Percentiles rank a stretch among this genome's conserved stretches.
These are phyloP conservation scores for Cylindroiulus punctatus DNA, from an alignment of 2,888 invertebrate species.

Conservation along the genomic window DNA sequence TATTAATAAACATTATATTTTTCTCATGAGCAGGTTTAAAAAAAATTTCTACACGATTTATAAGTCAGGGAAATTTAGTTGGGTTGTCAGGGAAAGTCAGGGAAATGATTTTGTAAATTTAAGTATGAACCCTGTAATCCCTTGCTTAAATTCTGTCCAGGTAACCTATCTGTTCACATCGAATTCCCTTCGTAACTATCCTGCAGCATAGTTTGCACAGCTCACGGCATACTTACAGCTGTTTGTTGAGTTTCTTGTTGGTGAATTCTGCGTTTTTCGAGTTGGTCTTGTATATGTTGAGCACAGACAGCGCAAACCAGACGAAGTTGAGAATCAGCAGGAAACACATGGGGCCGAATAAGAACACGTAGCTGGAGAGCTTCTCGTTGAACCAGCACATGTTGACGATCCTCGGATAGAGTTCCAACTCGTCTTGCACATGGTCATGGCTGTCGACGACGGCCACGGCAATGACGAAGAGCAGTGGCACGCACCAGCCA, in stretches of 20 bases:
- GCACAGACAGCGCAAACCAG: conserved; percentile 56
- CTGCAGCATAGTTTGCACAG: no score
- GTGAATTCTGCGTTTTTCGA: conserved; percentile 50
- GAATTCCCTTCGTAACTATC: no score
- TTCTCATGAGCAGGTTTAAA: no score
- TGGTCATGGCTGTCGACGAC: conserved; percentile 38
- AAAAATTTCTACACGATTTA: no score
- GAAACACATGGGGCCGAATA: conserved; percentile 57
- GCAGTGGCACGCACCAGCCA: conserved; percentile 57
- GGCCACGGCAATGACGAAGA: conserved; percentile 49
- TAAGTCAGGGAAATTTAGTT: no score
- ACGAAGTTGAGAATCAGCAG: conserved; percentile 55
- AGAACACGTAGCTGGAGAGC: conserved; percentile 43
- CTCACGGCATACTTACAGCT: conserved; percentile 58
- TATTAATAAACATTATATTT: no score
- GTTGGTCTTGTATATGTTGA: conserved; percentile 53
- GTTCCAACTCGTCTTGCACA: conserved; percentile 45
- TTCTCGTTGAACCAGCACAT: conserved; percentile 57
- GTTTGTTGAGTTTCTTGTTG: conserved; percentile 58
- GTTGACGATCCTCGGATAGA: conserved; percentile 22
- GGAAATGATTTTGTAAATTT: no score
- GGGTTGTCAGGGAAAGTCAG: no score
- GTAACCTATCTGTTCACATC: no score
- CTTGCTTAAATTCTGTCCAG: no score
- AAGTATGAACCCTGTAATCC: no score